phyloP scores from a whole-genome alignment of 2,113 vertebrate species.

The Equus quagga region DNA sequence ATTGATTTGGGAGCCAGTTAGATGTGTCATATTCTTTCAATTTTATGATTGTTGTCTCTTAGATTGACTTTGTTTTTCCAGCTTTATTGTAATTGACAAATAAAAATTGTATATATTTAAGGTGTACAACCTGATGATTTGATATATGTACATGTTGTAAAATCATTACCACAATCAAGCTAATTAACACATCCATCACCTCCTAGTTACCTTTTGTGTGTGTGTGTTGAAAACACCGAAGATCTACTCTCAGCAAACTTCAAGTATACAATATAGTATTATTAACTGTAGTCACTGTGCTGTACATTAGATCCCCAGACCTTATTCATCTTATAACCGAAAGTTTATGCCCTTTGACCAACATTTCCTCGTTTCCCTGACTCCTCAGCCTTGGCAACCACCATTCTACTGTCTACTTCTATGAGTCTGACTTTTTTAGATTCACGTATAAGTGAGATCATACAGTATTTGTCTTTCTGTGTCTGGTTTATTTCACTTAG shows the following conservation, averaged over 20 bases:
- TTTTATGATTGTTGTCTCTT: not conserved
- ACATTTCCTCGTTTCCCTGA: not conserved
- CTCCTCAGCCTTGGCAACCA: not conserved
- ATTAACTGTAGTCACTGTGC: not conserved
- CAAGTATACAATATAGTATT: not conserved
- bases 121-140: not conserved
- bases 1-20: not conserved
- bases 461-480: not conserved
- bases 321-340: not conserved
- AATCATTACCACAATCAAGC: not conserved
- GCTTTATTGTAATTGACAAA: not conserved
- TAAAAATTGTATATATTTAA: not conserved
- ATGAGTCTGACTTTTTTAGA: not conserved
- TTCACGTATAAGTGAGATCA: not conserved
- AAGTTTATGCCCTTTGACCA: not conserved
- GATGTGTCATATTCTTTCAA: not conserved
- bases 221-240: not conserved
- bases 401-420: not conserved
- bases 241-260: not conserved
- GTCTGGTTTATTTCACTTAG: not conserved
- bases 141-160: not conserved
- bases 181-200: not conserved
- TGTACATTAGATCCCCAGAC: not conserved
- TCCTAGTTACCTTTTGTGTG: not conserved
- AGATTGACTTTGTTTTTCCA: not conserved